Conservation (phyloP, 1,140 invertebrate genomes). For the Sesamia nonagrioides region DNA sequence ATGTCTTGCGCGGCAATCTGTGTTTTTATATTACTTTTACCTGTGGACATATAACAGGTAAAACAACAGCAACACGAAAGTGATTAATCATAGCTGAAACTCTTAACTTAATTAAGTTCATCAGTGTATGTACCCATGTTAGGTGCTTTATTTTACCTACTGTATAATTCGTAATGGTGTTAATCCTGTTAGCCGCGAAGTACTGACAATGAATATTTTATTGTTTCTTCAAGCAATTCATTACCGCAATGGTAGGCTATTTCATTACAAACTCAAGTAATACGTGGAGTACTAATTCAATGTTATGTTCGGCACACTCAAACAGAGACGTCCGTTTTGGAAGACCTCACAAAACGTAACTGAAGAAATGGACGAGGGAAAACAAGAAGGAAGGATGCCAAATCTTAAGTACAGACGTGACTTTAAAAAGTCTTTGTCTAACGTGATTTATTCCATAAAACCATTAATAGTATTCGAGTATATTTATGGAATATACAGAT, state of each 20-base stretch:
- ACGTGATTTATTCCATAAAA: slow-evolving; percentile 54
- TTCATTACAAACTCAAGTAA: slow-evolving; percentile 10
- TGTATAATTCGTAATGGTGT: neutral
- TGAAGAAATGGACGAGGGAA: neutral
- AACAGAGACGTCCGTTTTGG: neutral
- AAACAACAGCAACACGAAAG: neutral
- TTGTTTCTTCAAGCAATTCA: neutral
- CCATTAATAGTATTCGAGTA: slow-evolving; percentile 62
- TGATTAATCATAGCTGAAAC: neutral
- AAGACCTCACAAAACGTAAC: neutral
- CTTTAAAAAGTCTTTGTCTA: slow-evolving; percentile 40
- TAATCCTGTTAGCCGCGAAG: neutral
- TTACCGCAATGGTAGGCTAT: slow-evolving; percentile 25
- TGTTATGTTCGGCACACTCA: neutral
- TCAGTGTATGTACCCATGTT: neutral
- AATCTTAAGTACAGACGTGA: slow-evolving; percentile 35
- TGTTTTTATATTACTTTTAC: too few species aligned
- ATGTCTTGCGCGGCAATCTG: too few species aligned
- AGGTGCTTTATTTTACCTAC: neutral
- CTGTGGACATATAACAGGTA: too few species aligned
- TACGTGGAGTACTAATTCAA: neutral
- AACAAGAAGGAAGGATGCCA: neutral
- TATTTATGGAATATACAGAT: slow-evolving; percentile 68
- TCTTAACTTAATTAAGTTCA: neutral
- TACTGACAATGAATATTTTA: slow-evolving; percentile 28